Conservation (phyloP, 1,140 invertebrate species). For the Meloidogyne floridensis region DNA sequence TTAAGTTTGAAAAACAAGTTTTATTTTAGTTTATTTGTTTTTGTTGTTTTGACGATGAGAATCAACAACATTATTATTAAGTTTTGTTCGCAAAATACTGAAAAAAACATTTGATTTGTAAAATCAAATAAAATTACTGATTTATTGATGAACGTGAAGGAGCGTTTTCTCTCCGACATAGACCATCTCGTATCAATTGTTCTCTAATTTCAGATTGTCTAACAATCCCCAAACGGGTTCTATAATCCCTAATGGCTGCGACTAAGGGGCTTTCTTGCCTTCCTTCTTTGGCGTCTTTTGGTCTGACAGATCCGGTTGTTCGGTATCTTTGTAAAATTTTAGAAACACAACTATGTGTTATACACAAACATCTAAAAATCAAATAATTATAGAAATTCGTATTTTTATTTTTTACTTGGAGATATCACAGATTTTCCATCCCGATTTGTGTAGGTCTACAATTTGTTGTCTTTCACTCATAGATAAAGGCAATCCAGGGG, state of each 20-base stretch:
- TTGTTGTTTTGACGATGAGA: neutral
- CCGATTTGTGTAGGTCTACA: slow-evolving; percentile 55
- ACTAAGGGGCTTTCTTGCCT: slow-evolving; percentile 61
- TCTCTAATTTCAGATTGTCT: slow-evolving; percentile 64
- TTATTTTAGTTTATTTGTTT: slow-evolving; percentile 10
- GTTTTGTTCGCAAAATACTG: slow-evolving; percentile 64
- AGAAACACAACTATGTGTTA: slow-evolving; percentile 63
- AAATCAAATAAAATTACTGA: slow-evolving; percentile 46
- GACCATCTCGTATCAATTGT: slow-evolving; percentile 60
- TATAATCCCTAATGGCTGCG: slow-evolving; percentile 58
- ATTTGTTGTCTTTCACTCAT: slow-evolving; percentile 61
- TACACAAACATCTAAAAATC: slow-evolving; percentile 49
- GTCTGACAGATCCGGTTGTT: slow-evolving; percentile 56
- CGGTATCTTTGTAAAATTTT: slow-evolving; percentile 64
- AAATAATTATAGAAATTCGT: neutral
- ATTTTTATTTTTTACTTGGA: slow-evolving; percentile 45
- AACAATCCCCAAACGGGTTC: slow-evolving; percentile 55
- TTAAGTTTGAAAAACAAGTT: neutral
- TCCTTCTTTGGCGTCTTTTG: slow-evolving; percentile 64
- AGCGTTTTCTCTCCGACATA: slow-evolving; percentile 58
- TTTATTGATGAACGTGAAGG: slow-evolving; percentile 62
- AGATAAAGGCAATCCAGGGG: slow-evolving; percentile 58
- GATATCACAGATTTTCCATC: slow-evolving; percentile 66
- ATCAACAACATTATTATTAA: slow-evolving; percentile 24
- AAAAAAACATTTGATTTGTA: slow-evolving; percentile 12